A percentile compares a stretch with the other conserved stretches of the same genome.
Evolutionary conservation across 2,113 vertebrate species (phyloP).

Genomic region (Leucopsar rothschildi): DNA sequence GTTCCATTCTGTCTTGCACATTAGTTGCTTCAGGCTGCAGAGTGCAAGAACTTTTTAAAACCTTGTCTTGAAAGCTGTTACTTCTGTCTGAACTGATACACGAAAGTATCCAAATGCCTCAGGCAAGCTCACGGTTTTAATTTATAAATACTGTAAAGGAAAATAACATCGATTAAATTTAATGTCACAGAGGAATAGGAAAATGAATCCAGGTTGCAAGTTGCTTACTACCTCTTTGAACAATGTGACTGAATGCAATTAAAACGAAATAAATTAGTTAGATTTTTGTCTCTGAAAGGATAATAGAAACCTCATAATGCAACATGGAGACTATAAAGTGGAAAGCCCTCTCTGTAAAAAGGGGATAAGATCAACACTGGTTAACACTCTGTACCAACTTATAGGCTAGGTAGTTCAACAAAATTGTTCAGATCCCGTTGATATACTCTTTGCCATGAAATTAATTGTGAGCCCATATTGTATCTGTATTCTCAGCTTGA

Average conservation of each 20-base stretch:
- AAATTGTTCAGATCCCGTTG: neutral
- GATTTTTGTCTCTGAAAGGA: neutral
- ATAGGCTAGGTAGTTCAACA: neutral
- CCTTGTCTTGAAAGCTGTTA: neutral
- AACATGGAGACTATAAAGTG: neutral
- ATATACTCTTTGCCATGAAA: neutral
- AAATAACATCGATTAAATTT: neutral
- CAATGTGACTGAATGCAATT: neutral
- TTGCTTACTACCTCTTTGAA: neutral
- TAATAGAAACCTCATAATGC: neutral
- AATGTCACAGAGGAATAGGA: neutral
- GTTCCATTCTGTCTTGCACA: neutral
- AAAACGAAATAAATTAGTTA: neutral
- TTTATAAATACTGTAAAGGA: neutral
- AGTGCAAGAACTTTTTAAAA: neutral
- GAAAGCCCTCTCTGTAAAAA: neutral
- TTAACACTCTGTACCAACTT: neutral
- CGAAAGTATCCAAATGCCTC: neutral
- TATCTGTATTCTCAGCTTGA: neutral
- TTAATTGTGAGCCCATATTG: neutral
- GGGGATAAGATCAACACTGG: neutral
- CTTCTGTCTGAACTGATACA: neutral
- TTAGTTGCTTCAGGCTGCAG: neutral
- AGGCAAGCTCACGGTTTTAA: neutral
- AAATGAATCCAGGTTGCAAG: neutral